Base-by-base conservation (phyloP, 2,888 invertebrate genomes). In the Cartodere bifasciata region DNA sequence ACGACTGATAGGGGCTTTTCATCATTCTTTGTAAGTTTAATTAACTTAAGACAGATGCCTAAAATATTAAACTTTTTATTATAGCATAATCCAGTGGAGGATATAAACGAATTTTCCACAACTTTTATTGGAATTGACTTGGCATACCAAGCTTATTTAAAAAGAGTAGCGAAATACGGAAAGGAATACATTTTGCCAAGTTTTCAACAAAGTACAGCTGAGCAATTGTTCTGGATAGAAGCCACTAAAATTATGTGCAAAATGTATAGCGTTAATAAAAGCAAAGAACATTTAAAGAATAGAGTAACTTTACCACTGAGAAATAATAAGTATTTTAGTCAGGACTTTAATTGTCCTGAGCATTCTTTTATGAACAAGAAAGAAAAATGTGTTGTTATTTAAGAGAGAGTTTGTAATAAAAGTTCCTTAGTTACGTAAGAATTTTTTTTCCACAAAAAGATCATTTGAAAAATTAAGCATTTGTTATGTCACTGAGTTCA, bases 211-310 rank as follows among this genome's bases (percentile, higher is more conserved):
- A n/a, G n/a, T 37, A 50, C 48, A 2, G 54, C 58, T 0, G 49
- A 43, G 46, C 65, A 49, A 49, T 56, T 50, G 40, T 67, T 67
- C 45, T 67, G 66, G 65, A 56, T 67, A 13, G 59, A 61, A 36
- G 57, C 62, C 1, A 65, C 60, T 2, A 59, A 64, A 49, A 62
- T 64, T 6, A 70, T 68, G 68, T 72, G 70, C n/a, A n/a, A n/a
- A n/a, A n/a, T n/a, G n/a, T n/a, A n/a, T n/a, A n/a, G n/a, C n/a
- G n/a, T n/a, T n/a, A n/a, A n/a, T n/a, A n/a, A n/a, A n/a, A n/a
- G n/a, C n/a, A n/a, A n/a, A n/a, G n/a, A n/a, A n/a, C n/a, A n/a
- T n/a, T n/a, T n/a, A n/a, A n/a, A n/a, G n/a, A n/a, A 9, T 11
- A 23, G 24, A 23, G 24, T 23, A 6, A 23, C 6, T 23, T 7